A percentile compares a stretch with the other conserved stretches of the same genome.
These are phyloP conservation scores for Saccopteryx bilineata DNA, from an alignment of 2,113 vertebrate species.

Conservation along the genomic window DNA sequence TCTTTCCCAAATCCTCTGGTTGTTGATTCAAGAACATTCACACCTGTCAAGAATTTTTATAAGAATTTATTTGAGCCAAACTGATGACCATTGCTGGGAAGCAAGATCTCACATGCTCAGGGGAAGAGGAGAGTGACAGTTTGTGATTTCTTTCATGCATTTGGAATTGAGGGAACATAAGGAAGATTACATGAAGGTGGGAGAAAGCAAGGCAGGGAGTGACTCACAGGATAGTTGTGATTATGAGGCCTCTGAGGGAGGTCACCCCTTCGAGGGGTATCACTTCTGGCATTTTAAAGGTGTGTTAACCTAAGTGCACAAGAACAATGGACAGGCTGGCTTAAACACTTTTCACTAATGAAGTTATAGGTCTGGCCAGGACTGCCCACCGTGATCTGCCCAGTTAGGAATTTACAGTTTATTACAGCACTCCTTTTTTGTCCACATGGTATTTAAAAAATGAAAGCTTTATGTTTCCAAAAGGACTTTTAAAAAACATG, in stretches of 20 bases:
- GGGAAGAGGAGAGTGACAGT: background rate
- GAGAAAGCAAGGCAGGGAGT: background rate
- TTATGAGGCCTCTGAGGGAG: background rate
- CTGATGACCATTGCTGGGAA: background rate
- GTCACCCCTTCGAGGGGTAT: background rate
- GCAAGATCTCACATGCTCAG: background rate
- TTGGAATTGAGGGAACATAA: background rate
- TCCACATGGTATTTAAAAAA: constrained; percentile 51
- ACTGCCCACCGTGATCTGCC: background rate
- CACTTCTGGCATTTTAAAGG: background rate
- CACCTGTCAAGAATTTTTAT: background rate
- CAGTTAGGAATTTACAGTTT: background rate
- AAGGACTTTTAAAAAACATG: constrained; percentile 41
- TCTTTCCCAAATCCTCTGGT: constrained; percentile 24
- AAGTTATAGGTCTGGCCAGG: background rate
- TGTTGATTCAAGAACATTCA: background rate
- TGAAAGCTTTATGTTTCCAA: constrained; percentile 28
- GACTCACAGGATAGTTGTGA: background rate
- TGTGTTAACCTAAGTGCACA: background rate
- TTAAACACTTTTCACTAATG: background rate
- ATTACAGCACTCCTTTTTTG: background rate
- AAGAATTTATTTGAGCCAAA: background rate
- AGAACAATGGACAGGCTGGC: background rate
- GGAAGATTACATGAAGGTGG: background rate
- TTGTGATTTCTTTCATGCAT: background rate